Conservation (phyloP, 2,797 vertebrate genomes). For the Saxicola maurus region DNA sequence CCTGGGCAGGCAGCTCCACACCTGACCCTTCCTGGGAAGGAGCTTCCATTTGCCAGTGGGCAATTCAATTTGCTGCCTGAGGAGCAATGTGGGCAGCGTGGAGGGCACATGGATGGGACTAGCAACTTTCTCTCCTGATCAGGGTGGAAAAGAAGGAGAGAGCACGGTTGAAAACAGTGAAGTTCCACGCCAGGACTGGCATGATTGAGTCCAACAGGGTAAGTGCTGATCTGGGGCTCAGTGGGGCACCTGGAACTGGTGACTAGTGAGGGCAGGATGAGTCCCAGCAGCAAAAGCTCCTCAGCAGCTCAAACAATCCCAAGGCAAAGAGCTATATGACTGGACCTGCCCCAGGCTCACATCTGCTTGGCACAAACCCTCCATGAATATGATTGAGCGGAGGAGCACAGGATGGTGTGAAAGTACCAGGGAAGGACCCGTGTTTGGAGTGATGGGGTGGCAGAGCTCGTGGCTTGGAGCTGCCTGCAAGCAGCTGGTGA, state of each 20-base stretch:
- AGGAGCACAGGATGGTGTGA: neutral
- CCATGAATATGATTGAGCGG: neutral
- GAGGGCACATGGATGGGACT: neutral
- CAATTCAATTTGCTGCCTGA: too few relatives aligned
- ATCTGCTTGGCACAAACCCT: neutral
- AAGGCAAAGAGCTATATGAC: neutral
- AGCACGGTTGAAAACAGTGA: constrained; percentile 99
- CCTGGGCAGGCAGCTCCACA: neutral
- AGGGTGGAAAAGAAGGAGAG: constrained; percentile 99
- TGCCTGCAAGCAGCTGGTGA: neutral
- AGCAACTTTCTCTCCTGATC: constrained; percentile 28
- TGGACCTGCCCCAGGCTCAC: neutral
- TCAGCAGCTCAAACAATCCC: neutral
- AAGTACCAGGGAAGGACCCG: neutral
- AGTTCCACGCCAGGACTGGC: constrained; percentile 97
- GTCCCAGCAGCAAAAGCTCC: neutral
- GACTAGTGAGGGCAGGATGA: neutral
- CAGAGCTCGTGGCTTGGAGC: neutral
- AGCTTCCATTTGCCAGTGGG: neutral
- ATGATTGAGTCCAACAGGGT: constrained; percentile 98
- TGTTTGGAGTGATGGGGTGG: neutral
- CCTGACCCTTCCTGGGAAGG: neutral
- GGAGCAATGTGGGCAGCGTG: accelerated
- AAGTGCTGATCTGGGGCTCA: constrained; percentile 67
- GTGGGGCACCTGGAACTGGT: neutral